phyloP scores from a whole-genome alignment of 2,113 vertebrate genomes.

The Megaleporinus macrocephalus region DNA sequence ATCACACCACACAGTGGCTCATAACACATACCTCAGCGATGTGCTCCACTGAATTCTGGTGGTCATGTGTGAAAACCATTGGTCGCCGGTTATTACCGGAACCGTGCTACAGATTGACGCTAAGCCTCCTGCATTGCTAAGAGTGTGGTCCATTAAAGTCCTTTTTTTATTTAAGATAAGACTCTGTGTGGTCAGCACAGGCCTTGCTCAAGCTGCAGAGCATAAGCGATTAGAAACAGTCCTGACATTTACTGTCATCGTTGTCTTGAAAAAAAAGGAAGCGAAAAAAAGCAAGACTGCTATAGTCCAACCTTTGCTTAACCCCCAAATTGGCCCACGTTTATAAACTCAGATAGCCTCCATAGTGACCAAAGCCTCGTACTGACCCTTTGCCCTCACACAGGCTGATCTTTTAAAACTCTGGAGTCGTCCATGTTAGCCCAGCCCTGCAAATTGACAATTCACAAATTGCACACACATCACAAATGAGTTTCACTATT shows the following conservation, averaged over 20 bases:
- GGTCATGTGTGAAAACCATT: too few species aligned
- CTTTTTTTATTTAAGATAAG: constrained; percentile 50
- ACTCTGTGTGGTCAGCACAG: not conserved
- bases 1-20: too few species aligned
- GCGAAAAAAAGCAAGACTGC: constrained; percentile 4
- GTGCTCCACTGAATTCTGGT: too few species aligned
- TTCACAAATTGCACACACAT: too few species aligned
- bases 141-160: constrained; percentile 29
- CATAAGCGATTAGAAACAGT: constrained; percentile 49
- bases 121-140: not conserved
- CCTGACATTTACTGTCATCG: constrained; percentile 45
- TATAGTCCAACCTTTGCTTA: constrained; percentile 26
- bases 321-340: constrained; percentile 19
- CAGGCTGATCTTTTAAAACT: not conserved
- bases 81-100: too few species aligned
- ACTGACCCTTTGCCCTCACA: not conserved
- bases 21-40: too few species aligned
- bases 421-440: not conserved
- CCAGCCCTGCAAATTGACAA: not conserved
- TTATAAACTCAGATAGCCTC: constrained; percentile 27
- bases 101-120: too few species aligned
- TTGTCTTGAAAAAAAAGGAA: constrained; percentile 23
- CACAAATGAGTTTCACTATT: too few species aligned
- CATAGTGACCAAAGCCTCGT: not conserved
- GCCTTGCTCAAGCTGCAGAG: constrained; percentile 5